Conservation (phyloP, 2,888 invertebrate species). For the Tetrapedia diversipes region DNA sequence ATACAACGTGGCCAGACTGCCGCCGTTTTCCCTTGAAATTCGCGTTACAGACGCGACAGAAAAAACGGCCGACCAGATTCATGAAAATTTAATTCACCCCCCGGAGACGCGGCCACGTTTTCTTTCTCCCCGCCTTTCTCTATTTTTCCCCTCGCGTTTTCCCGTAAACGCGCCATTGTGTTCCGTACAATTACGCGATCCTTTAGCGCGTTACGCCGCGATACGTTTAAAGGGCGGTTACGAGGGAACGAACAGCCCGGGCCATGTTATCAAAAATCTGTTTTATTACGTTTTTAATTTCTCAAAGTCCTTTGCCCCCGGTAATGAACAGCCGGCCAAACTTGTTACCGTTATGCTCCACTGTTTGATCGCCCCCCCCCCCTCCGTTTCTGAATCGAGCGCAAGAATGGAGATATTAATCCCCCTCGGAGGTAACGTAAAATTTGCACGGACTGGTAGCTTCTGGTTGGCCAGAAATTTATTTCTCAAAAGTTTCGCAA, state of each 20-base stretch:
- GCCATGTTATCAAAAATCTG: conserved; percentile 20
- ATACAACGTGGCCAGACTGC: conserved; percentile 37
- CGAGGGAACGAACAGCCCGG: neutral
- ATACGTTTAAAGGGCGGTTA: conserved; percentile 2
- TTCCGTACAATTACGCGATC: conserved; percentile 7
- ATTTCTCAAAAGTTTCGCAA: conserved; percentile 42
- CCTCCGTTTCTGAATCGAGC: conserved; percentile 23
- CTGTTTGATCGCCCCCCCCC: no score
- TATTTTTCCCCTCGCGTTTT: no score
- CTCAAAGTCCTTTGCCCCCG: conserved; percentile 10
- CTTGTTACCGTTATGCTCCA: conserved; percentile 23
- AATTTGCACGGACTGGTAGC: conserved; percentile 20
- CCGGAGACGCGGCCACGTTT: neutral
- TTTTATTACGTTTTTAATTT: conserved; percentile 19
- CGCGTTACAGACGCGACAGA: conserved; percentile 11
- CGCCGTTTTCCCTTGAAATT: conserved; percentile 42
- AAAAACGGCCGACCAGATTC: neutral
- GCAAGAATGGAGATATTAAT: conserved; percentile 48
- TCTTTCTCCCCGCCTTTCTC: neutral
- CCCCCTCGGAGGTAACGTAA: conserved; percentile 32
- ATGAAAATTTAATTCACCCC: conserved; percentile 24
- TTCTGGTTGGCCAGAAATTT: conserved; percentile 19
- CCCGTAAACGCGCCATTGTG: neutral
- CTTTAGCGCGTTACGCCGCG: neutral
- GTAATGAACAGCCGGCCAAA: conserved; percentile 19